These are phyloP conservation scores for Babylonia areolata DNA, from an alignment of 1,140 invertebrate species.

Conservation along the genomic window DNA sequence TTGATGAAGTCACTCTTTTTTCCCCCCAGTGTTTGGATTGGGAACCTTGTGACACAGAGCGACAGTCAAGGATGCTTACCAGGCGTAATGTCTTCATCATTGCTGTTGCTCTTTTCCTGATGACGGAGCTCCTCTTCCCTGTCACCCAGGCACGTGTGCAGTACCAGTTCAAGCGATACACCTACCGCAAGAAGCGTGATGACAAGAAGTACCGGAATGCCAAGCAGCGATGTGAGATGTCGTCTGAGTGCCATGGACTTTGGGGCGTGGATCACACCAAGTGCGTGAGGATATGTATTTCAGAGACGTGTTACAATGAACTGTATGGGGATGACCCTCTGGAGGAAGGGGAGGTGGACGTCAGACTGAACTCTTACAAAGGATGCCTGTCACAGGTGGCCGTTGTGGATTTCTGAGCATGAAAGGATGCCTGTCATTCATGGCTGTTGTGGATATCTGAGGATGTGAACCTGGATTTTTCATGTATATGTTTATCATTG, in stretches of 20 bases:
- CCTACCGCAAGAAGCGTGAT: constrained; percentile 63
- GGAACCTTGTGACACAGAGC: no score
- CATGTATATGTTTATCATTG: no score
- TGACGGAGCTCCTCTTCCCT: constrained; percentile 20
- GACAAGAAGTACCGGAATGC: constrained; percentile 60
- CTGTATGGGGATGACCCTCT: constrained; percentile 61
- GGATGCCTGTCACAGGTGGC: constrained; percentile 58
- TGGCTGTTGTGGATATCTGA: no score
- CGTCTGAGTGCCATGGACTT: constrained; percentile 53
- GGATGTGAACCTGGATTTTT: no score
- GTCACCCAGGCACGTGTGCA: constrained; percentile 36
- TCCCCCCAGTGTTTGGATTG: no score
- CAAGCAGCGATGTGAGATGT: constrained; percentile 60
- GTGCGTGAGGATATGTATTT: constrained; percentile 62
- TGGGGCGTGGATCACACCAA: constrained; percentile 54
- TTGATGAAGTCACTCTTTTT: no score
- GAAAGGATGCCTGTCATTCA: no score
- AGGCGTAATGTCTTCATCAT: not conserved
- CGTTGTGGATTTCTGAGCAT: constrained; percentile 43
- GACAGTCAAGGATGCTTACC: not conserved
- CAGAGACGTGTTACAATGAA: constrained; percentile 59
- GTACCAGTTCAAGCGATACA: constrained; percentile 59
- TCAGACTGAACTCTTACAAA: constrained; percentile 65
- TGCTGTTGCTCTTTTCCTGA: not conserved
- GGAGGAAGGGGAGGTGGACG: constrained; percentile 67